Base-by-base conservation (phyloP, 2,113 vertebrate species). In the Trematocara variabile region DNA sequence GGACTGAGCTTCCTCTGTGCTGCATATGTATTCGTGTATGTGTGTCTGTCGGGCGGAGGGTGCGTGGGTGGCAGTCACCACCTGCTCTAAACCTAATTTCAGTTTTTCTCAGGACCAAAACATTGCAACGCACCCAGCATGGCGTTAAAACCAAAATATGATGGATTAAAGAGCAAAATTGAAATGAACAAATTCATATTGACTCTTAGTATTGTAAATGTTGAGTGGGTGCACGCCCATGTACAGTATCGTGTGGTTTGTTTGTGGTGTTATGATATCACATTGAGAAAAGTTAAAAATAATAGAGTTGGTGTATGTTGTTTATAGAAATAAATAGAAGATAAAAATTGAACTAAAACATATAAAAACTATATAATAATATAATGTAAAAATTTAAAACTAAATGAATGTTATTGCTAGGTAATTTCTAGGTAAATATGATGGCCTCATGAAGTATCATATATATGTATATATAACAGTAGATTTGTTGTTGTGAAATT, bases 81-180 rank as follows among this genome's bases (percentile, higher is more conserved):
- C 92, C 93, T 94, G 94, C 93, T 93, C 88, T 84, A 41, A 7
- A 80, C 82, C 91, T 82, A 90, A 89, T 91, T 93, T 90, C 91
- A 82, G 80, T 88, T 90, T 92, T 86, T 52, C 86, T 91, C 80
- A 92, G 79, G 73, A 86, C 80, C 84, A 88, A 85, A 89, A 87
- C 91, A 86, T 91, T 85, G 68, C 82, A 68, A 58, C 20, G 54
- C 55, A 78, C 44, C 80, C 56, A n/a, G 16, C 0, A 16, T 60
- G 60, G 14, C 16, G 68, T 75, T 77, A 12, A 33, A 73, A 84
- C 13, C 10, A 50, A 79, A 86, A 73, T 12, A 46, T 63, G 63
- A 81, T 25, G 11, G 30, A 53, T 75, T 34, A n/a, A 50, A 55
- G 25, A 12, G 5, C 50, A 63, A 52, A 63, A 77, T 5, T 63